A percentile compares a stretch with the other conserved stretches of the same genome.
Evolutionary conservation across 2,797 vertebrate species (phyloP).

Genomic region (Ctenosaura bakeri): DNA sequence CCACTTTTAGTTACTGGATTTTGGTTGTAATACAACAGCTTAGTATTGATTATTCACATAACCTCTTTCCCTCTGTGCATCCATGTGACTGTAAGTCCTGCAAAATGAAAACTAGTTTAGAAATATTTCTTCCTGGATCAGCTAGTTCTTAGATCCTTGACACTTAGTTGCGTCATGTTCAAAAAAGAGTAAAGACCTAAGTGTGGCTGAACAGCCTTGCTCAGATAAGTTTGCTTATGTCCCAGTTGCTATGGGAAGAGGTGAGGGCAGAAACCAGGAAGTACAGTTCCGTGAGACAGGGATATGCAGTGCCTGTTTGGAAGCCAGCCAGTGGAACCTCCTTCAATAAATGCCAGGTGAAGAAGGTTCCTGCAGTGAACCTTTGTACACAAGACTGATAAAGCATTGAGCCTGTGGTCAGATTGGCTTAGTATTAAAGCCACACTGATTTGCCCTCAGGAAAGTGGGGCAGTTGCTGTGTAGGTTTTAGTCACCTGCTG

Average conservation of each 20-base stretch:
- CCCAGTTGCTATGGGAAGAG: constrained; percentile 44
- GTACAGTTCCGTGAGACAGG: constrained; percentile 64
- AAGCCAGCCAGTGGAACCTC: constrained; percentile 71
- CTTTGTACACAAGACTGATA: constrained; percentile 46
- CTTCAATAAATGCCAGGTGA: constrained; percentile 71
- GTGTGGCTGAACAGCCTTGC: constrained; percentile 31
- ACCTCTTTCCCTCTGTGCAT: accelerated
- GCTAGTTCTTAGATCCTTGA: constrained; percentile 8
- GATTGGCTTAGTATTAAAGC: constrained; percentile 29
- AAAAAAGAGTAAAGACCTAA: constrained; percentile 50
- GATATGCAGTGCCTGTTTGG: constrained; percentile 65
- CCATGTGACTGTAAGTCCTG: neutral
- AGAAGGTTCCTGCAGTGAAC: constrained; percentile 48
- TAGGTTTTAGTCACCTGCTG: neutral
- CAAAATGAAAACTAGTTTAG: neutral
- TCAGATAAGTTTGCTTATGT: constrained; percentile 36
- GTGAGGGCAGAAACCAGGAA: constrained; percentile 68
- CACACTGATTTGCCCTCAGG: constrained; percentile 51
- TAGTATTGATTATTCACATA: accelerated
- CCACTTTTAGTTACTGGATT: neutral
- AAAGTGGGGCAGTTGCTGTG: neutral
- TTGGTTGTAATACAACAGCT: neutral
- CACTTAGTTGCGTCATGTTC: constrained; percentile 13
- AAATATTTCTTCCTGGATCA: neutral
- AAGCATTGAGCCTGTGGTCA: constrained; percentile 28